Evolutionary conservation across 2,797 vertebrate species (phyloP), one percentile per base, ranked within the genome.

Genomic region (Oreochromis mossambicus): DNA sequence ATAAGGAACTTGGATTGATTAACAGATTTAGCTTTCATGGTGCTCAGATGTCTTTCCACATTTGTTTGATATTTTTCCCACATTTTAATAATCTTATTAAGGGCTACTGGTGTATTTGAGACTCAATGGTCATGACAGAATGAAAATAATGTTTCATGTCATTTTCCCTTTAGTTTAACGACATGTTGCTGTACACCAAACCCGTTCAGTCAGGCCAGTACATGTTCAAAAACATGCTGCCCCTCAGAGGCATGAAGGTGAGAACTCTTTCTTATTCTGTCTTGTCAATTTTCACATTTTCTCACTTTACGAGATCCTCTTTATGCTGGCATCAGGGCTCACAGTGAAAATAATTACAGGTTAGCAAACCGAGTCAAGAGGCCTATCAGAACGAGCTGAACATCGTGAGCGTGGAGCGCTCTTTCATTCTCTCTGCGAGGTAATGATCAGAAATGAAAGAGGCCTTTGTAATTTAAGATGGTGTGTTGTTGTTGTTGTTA

Each of bases 351-450:
- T 84, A 66, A 86, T 86, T 87, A 21, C 95, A 99, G 99, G 99
- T 99, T 79, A 98, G 97, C 95, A 99, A 98, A 88, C 98, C 98
- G 75, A 97, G 94, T 29, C 98, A 98, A 76, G 99, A 99, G 91
- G 98, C 97, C 0, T 97, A 97, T 94, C 98, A 99, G 94, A 99
- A 99, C 81, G 99, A 98, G 91, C 92, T 99, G 87, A 98, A 97
- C 92, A 99, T 99, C 76, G 98, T 98, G 96, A 99, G 98, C 0
- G 98, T 99, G 79, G 98, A 99, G 88, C 98, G 98, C 70, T 99
- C 98, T 86, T 99, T 99, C 87, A 99, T 98, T 88, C 97, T 99
- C 76, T 99, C 98, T 84, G 98, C 98, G 1, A 98, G 97, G 99
- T 99, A 90, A 92, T 83, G 36, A 77, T 51, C 58, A 43, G 8